Conservation (phyloP, 2,797 vertebrate genomes). For the Aulostomus chinensis region DNA sequence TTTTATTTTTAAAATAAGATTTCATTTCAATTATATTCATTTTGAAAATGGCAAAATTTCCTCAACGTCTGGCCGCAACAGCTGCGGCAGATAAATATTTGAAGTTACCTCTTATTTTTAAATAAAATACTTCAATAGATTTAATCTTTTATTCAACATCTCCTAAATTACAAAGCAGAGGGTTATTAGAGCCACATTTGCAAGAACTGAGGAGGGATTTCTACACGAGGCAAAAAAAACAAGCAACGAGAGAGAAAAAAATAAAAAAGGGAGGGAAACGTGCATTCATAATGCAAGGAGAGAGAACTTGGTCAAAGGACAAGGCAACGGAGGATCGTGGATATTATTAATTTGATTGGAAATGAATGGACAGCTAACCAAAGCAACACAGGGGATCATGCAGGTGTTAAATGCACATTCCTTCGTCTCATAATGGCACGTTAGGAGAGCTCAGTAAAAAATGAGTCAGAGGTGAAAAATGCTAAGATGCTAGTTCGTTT, state of each 20-base stretch:
- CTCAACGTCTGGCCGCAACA: conserved; percentile 79
- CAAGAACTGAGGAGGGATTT: conserved; percentile 84
- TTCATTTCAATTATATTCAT: conserved; percentile 90
- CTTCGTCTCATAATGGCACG: conserved; percentile 47
- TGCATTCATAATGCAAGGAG: conserved; percentile 73
- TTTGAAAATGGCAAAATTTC: conserved; percentile 86
- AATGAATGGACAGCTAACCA: conserved; percentile 63
- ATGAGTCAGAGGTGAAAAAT: conserved; percentile 50
- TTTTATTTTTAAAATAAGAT: conserved; percentile 99
- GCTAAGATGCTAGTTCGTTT: conserved; percentile 40
- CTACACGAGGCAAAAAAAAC: conserved; percentile 68
- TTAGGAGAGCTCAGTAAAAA: conserved; percentile 50
- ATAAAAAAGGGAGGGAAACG: conserved; percentile 41
- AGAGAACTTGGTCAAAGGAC: conserved; percentile 41
- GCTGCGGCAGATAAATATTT: conserved; percentile 69
- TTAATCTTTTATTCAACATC: conserved; percentile 84
- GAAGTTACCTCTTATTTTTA: conserved; percentile 76
- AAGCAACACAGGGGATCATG: conserved; percentile 71
- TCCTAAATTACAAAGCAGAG: conserved; percentile 89
- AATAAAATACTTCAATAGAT: conserved; percentile 94
- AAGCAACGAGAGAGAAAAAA: no score
- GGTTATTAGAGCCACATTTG: conserved; percentile 74
- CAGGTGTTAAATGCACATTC: conserved; percentile 63
- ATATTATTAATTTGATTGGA: conserved; percentile 54
- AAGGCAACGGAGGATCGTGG: conserved; percentile 42